Base-by-base conservation (phyloP, 1,140 invertebrate species). In the Semibalanus balanoides region DNA sequence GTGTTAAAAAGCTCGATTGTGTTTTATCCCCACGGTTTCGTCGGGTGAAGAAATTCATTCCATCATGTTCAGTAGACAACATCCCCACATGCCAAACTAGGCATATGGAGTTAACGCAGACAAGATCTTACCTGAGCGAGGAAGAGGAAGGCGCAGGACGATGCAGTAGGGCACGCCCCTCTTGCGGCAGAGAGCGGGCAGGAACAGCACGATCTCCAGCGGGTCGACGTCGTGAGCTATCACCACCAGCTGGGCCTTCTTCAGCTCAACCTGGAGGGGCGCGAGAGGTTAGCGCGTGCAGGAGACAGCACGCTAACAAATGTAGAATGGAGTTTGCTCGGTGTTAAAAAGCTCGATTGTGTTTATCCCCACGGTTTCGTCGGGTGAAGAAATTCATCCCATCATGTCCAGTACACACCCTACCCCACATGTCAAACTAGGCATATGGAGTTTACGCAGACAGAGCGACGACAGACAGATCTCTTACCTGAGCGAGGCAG, bases 81-180 rank as follows among this genome's bases (percentile, higher is more conserved):
- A 7, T n/a, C 35, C 35, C 5, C 35, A 40, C 35, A 17, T 5
- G 93, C 96, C 96, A 91, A 84, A 99, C 95, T 85, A 99, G 99
- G 85, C 98, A n/a, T 97, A 74, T n/a, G n/a, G n/a, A n/a, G n/a
- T n/a, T n/a, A n/a, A n/a, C n/a, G n/a, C n/a, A n/a, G n/a, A n/a
- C n/a, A n/a, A n/a, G n/a, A n/a, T n/a, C n/a, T n/a, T n/a, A n/a
- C n/a, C n/a, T n/a, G n/a, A n/a, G 92, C 94, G 30, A 98, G 84
- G 77, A 93, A 93, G 81, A 98, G 83, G 78, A 89, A 86, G 28
- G 93, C 89, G 85, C 93, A 94, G 31, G 0, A 99, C 89, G n/a
- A n/a, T n/a, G n/a, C 96, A 98, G 84, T 99, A 99, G 51, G 98
- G 97, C 30, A 99, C 95, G 78, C 96, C 97, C 97, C 99, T 99